Evolutionary conservation across 2,888 invertebrate genomes (phyloP).

Genomic region (Melolontha melolontha): DNA sequence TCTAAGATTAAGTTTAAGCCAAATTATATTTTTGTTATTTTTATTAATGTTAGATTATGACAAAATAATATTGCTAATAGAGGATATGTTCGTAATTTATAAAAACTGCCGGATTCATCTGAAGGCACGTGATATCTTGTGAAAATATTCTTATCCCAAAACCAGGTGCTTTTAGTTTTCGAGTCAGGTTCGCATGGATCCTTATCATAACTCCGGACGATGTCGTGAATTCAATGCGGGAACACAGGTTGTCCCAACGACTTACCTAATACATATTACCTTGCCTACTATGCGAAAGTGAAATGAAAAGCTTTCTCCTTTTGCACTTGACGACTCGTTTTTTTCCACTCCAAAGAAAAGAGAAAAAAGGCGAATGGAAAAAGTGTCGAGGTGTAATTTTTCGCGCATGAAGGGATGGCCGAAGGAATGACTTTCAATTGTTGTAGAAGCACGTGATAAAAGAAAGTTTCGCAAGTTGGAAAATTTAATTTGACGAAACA

Average conservation of each 20-base stretch:
- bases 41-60: too few relatives aligned
- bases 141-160: not conserved
- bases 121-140: too few relatives aligned
- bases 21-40: too few relatives aligned
- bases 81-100: too few relatives aligned
- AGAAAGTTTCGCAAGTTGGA: slow-evolving; percentile 26
- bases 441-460: slow-evolving; percentile 26
- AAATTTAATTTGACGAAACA: slow-evolving; percentile 35
- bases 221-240: slow-evolving; percentile 15
- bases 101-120: too few relatives aligned
- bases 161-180: slow-evolving; percentile 5
- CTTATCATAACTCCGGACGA: slow-evolving; percentile 11
- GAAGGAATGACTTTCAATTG: slow-evolving; percentile 24
- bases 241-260: slow-evolving; percentile 13
- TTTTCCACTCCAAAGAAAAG: not conserved
- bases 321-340: slow-evolving; percentile 9
- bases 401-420: slow-evolving; percentile 6
- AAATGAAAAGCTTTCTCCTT: slow-evolving; percentile 18
- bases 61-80: too few relatives aligned
- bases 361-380: not conserved
- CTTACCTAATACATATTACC: slow-evolving; percentile 8
- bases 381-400: slow-evolving; percentile 14
- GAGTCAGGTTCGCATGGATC: slow-evolving; percentile 16
- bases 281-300: slow-evolving; percentile 6
- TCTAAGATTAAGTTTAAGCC: too few relatives aligned